Conservation (phyloP, 2,797 vertebrate genomes). For the Pseudochaenichthys georgianus region DNA sequence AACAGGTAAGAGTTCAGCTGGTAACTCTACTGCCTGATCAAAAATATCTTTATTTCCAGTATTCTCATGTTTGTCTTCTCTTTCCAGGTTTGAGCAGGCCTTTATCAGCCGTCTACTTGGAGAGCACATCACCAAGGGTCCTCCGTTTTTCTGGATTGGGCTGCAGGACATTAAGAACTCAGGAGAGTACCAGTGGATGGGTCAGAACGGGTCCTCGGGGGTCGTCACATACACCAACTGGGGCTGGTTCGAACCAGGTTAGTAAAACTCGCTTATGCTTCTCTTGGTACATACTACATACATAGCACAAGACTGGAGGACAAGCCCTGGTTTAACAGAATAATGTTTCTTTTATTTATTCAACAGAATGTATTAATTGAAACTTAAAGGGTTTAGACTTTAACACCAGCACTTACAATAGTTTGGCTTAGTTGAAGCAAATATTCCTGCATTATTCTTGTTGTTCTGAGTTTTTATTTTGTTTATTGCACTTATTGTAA, state of each 20-base stretch:
- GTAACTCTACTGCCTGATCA: not conserved
- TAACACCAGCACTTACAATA: too few relatives aligned
- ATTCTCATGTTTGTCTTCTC: slow-evolving; percentile 12
- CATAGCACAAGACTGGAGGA: not conserved
- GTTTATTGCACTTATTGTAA: too few relatives aligned
- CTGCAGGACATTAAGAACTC: slow-evolving; percentile 87
- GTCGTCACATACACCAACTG: slow-evolving; percentile 90
- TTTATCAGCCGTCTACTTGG: slow-evolving; percentile 91
- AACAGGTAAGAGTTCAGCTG: slow-evolving; percentile 84
- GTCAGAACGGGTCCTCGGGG: slow-evolving; percentile 60
- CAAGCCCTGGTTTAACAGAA: not conserved
- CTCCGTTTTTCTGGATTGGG: slow-evolving; percentile 92
- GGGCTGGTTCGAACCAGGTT: slow-evolving; percentile 88
- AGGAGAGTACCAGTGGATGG: slow-evolving; percentile 91
- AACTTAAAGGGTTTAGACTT: too few relatives aligned
- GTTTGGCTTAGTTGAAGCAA: too few relatives aligned
- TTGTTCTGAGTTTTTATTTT: too few relatives aligned
- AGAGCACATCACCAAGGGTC: slow-evolving; percentile 78
- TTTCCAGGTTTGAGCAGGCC: slow-evolving; percentile 94
- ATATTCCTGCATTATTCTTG: too few relatives aligned
- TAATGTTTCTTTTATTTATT: not conserved
- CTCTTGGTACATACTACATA: not conserved
- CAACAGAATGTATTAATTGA: too few relatives aligned
- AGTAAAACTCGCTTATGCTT: slow-evolving; percentile 10
- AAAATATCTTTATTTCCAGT: not conserved